Evolutionary conservation across 2,113 vertebrate species (phyloP).

Genomic region (Shinisaurus crocodilurus): DNA sequence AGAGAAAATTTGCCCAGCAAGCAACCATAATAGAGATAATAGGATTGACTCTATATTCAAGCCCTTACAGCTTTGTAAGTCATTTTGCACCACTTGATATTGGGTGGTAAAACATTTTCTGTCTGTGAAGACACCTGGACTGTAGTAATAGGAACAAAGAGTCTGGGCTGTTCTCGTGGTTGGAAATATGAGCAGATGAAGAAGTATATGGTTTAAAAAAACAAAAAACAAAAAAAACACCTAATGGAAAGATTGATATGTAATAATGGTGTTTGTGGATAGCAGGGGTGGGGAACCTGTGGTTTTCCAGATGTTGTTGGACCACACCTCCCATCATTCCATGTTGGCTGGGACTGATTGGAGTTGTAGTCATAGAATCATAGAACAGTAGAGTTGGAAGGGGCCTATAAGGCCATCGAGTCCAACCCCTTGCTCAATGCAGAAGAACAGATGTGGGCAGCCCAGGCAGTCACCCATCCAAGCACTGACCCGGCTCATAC

Average conservation of each 20-base stretch:
- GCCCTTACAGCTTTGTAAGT: not conserved
- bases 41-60: not conserved
- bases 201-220: not conserved
- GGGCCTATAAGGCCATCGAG: no score
- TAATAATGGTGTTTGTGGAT: not conserved
- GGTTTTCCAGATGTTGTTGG: not conserved
- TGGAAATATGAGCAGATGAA: not conserved
- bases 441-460: no score
- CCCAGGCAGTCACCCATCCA: no score
- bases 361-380: no score
- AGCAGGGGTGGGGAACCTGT: not conserved
- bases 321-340: not conserved
- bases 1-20: constrained; percentile 5
- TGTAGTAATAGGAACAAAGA: not conserved
- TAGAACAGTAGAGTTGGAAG: no score
- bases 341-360: not conserved
- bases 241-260: no score
- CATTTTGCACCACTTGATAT: not conserved
- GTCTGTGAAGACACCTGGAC: constrained; percentile 18
- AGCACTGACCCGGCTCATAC: no score
- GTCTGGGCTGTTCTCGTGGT: not conserved
- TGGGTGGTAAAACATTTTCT: not conserved
- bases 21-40: not conserved
- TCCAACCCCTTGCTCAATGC: no score
- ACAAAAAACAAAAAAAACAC: not conserved